Evolutionary conservation across 2,113 vertebrate genomes (phyloP).

Genomic region (Passer domesticus): DNA sequence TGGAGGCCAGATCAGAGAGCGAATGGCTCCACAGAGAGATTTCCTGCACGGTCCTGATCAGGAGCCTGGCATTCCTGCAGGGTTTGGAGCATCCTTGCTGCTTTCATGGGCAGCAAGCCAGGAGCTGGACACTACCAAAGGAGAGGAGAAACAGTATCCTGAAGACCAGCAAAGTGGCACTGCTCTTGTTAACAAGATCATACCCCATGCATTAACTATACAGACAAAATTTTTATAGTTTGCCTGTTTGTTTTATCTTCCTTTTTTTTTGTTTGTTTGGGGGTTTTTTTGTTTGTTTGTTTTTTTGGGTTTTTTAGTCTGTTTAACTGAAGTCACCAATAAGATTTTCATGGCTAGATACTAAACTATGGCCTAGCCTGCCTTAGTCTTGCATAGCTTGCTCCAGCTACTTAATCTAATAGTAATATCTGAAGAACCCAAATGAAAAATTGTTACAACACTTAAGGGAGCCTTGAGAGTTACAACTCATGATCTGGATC

Average conservation of each 20-base stretch:
- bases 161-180: background rate
- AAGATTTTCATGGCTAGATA: background rate
- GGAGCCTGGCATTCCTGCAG: background rate
- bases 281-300: background rate
- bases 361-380: background rate
- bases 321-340: background rate
- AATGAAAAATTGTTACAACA: constrained; percentile 39
- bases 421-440: background rate
- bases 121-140: background rate
- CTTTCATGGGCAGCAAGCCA: background rate
- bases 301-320: background rate
- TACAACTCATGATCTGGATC: constrained; percentile 18
- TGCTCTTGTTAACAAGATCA: background rate
- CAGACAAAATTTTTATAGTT: background rate
- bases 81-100: background rate
- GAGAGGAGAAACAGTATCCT: background rate
- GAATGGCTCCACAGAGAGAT: fast-evolving
- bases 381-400: background rate
- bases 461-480: constrained; percentile 39
- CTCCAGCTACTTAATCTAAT: background rate
- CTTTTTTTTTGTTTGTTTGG: background rate
- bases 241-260: background rate
- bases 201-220: background rate
- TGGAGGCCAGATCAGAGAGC: background rate
- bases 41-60: background rate